Percentiles rank a stretch among this genome's conserved stretches.
Conservation (phyloP, 2,113 vertebrate species). For the Myanophis thanlyinensis region DNA sequence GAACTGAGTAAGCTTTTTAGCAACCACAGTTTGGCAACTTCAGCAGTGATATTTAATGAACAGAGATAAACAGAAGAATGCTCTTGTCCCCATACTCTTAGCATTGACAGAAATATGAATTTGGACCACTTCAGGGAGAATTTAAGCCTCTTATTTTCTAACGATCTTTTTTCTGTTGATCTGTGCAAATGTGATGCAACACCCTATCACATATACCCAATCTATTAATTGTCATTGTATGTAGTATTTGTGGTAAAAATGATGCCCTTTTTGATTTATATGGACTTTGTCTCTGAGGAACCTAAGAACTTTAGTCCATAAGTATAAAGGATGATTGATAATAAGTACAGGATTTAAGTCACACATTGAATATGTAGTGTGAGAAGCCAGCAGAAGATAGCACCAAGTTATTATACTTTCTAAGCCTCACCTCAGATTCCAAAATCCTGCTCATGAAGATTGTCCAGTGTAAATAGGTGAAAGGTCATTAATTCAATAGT, state of each 20-base stretch:
- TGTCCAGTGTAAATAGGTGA: background rate
- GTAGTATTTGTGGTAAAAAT: too few species aligned
- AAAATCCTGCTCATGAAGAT: background rate
- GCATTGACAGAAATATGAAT: background rate
- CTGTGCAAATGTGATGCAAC: background rate
- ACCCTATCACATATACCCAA: too few species aligned
- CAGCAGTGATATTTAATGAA: background rate
- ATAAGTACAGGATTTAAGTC: background rate
- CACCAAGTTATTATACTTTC: background rate
- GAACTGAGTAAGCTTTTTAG: background rate
- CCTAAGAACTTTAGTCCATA: background rate
- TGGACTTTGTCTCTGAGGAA: background rate
- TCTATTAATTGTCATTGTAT: background rate
- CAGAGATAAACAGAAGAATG: background rate
- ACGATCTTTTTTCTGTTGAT: background rate
- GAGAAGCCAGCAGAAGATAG: background rate
- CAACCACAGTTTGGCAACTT: background rate
- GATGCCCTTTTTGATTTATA: background rate
- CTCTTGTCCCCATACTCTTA: background rate
- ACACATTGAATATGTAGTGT: background rate
- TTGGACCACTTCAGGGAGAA: background rate
- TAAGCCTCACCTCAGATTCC: background rate
- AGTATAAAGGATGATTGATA: background rate
- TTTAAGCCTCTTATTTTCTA: background rate
- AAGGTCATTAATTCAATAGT: background rate